Evolutionary conservation across 2,888 invertebrate genomes (phyloP), one percentile per base, ranked within the genome.

Genomic region (Meteorus cinctellus): DNA sequence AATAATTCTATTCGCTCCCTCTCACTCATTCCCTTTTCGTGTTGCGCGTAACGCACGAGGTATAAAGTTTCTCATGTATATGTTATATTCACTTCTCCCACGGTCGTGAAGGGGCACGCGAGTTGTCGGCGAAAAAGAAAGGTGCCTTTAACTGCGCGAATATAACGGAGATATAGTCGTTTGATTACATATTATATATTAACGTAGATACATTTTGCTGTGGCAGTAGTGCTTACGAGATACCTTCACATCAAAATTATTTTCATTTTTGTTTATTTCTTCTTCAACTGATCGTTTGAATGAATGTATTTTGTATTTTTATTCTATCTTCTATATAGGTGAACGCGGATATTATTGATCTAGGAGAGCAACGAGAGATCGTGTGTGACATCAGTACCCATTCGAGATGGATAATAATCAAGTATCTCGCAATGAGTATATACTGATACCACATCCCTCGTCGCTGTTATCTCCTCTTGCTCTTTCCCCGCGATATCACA

Each of bases 391-490:
- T 74, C 45, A 59, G 48, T 48, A 41, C 27, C 16, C 59, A 41
- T 45, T 60, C 62, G 8, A 55, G 19, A 55, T 55, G 55, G 19
- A 55, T 55, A 6, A 45, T 68, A 68, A 74, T 74, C 62, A 45
- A 66, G 36, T 63, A 72, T 63, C 59, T 73, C 51, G 59, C 67
- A 67, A 73, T 41, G 41, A 12, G 8, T 59, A 67, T 74, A 19
- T 8, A 19, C 19, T 68, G 68, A 69, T 69, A 74, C 68, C 68
- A 59, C 62, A 74, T 74, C 74, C 68, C 65, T 62, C 41, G 41
- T 68, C 55, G 66, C 59, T 48, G 24, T 67, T 75, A 75, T 75
- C 60, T 19, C 63, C 63, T 19, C 63, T 29, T n/a, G 16, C 45
- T 72, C 12, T 45, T 45, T 45, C 16, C 31, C 16, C 34, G 65